Conservation (phyloP, 2,888 invertebrate genomes). For the Leptinotarsa juncta region DNA sequence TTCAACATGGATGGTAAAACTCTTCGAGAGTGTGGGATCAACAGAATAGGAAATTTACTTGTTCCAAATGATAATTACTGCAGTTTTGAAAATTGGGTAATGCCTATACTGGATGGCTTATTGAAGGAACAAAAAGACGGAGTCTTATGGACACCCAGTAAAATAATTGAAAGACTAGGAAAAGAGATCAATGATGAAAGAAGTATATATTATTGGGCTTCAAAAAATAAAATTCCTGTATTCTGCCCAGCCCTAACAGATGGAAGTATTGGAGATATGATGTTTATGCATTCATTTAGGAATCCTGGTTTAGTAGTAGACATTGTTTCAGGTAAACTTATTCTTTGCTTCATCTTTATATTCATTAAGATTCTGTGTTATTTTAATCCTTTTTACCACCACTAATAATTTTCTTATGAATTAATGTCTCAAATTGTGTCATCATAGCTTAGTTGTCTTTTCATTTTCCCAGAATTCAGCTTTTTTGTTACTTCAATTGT, state of each 20-base stretch:
- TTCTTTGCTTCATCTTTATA: no score
- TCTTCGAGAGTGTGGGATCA: conserved; percentile 87
- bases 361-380: no score
- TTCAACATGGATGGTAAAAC: conserved; percentile 85
- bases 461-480: no score
- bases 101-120: conserved; percentile 92
- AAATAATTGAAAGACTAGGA: conserved; percentile 85
- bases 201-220: conserved; percentile 97
- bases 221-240: conserved; percentile 95
- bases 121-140: conserved; percentile 83
- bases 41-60: conserved; percentile 87
- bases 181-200: conserved; percentile 89
- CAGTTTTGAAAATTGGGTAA: conserved; percentile 82
- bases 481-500: no score
- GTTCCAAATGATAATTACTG: conserved; percentile 99
- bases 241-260: conserved; percentile 98
- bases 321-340: conserved; percentile 79
- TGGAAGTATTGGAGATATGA: conserved; percentile 98
- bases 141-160: conserved; percentile 91
- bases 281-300: conserved; percentile 96
- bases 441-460: no score
- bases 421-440: no score
- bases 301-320: conserved; percentile 94
- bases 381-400: no score
- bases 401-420: no score